These are phyloP conservation scores for Vireo griseus DNA, from an alignment of 2,797 vertebrate species.

Conservation along the genomic window DNA sequence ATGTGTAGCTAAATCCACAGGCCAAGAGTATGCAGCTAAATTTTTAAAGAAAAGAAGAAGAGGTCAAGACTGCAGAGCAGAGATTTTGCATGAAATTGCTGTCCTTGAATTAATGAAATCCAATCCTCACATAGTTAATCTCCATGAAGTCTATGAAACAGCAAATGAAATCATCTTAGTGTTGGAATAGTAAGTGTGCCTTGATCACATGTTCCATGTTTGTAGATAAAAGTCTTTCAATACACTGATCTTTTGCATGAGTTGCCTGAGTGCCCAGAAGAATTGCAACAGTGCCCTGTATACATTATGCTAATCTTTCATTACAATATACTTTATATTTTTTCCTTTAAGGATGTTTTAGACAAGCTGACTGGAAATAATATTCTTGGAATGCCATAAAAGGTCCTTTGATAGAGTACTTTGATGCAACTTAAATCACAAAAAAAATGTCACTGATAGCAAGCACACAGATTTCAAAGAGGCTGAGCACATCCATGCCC, in stretches of 20 bases:
- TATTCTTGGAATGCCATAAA: background rate
- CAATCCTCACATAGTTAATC: constrained; percentile 85
- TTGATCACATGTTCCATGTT: background rate
- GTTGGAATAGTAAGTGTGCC: constrained; percentile 91
- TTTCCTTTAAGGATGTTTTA: background rate
- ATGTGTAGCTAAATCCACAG: constrained; percentile 88
- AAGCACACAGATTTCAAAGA: background rate
- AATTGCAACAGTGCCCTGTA: background rate
- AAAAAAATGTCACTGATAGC: background rate
- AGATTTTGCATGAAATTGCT: constrained; percentile 92
- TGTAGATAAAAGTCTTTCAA: background rate
- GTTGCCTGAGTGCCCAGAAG: background rate
- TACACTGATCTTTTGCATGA: background rate
- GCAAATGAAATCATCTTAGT: constrained; percentile 88
- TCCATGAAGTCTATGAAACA: constrained; percentile 90
- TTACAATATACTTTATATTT: background rate
- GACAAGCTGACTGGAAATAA: background rate
- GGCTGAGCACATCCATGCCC: background rate
- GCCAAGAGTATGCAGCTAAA: constrained; percentile 93
- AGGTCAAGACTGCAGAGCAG: constrained; percentile 90
- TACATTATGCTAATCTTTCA: background rate
- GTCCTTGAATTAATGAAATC: constrained; percentile 86
- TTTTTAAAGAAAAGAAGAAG: constrained; percentile 90
- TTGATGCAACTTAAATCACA: background rate
- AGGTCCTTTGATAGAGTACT: background rate